phyloP scores from a whole-genome alignment of 2,888 invertebrate genomes.

The Apamea crenata region DNA sequence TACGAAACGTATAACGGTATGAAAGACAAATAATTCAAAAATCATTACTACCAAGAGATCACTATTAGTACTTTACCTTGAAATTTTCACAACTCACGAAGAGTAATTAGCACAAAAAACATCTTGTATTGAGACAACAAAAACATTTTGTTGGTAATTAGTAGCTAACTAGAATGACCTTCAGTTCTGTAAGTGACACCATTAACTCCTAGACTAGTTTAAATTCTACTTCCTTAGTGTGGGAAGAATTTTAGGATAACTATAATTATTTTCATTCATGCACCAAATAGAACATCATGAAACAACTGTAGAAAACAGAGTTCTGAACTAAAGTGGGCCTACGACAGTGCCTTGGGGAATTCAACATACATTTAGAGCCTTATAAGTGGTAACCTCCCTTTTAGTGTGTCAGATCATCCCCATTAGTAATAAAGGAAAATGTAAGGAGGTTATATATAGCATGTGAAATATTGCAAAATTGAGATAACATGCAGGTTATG shows the following conservation, averaged over 20 bases:
- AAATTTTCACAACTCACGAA: constrained; percentile 40
- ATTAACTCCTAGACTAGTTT: constrained; percentile 43
- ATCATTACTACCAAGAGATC: constrained; percentile 10
- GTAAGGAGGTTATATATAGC: not conserved
- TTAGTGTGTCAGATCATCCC: too few species aligned
- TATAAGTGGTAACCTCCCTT: not conserved
- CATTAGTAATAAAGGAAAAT: not conserved
- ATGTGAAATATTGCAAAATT: constrained; percentile 7
- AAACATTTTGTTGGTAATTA: constrained; percentile 59
- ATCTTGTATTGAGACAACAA: constrained; percentile 61
- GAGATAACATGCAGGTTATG: not conserved
- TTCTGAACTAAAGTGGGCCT: not conserved
- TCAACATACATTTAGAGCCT: not conserved
- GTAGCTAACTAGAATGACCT: constrained; percentile 49
- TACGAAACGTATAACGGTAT: too few species aligned
- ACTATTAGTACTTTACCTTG: constrained; percentile 42
- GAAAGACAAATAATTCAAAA: constrained; percentile 23
- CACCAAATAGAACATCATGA: not conserved
- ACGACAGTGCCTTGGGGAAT: constrained; percentile 12
- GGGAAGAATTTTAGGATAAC: not conserved
- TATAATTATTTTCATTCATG: constrained; percentile 11
- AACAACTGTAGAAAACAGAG: not conserved
- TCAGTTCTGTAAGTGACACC: constrained; percentile 44
- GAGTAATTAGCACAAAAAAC: constrained; percentile 54
- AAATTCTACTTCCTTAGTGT: constrained; percentile 33